Evolutionary conservation across 2,113 vertebrate species (phyloP).

Genomic region (Dendropsophus ebraccatus): DNA sequence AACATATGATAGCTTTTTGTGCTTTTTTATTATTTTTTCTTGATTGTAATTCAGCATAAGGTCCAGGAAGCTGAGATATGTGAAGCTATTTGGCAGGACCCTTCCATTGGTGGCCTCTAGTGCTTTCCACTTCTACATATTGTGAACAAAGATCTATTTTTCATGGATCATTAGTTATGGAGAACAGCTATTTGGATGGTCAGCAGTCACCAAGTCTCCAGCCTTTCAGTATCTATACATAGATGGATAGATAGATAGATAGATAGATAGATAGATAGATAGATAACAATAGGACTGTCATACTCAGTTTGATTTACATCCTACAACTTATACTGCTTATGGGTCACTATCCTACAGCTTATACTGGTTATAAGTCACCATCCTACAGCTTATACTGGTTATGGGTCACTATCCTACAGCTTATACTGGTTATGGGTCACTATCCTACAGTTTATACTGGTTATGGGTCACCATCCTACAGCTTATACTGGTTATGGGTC

Average conservation of each 20-base stretch:
- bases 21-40: too few species aligned
- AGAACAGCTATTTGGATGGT: too few species aligned
- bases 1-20: too few species aligned
- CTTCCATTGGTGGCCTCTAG: neutral
- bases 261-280: constrained; percentile 6
- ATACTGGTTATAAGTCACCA: neutral
- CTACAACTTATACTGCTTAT: too few species aligned
- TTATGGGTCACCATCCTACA: neutral
- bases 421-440: neutral
- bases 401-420: neutral
- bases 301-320: too few species aligned
- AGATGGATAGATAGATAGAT: constrained; percentile 2
- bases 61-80: neutral
- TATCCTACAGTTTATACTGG: neutral
- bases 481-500: neutral
- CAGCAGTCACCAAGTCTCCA: too few species aligned
- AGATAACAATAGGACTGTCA: neutral
- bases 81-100: neutral
- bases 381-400: neutral
- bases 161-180: too few species aligned
- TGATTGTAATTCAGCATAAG: neutral
- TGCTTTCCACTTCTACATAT: neutral
- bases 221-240: too few species aligned
- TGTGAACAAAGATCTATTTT: too few species aligned
- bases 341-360: neutral